Percentiles rank a stretch among this genome's conserved stretches.
phyloP scores from a whole-genome alignment of 2,888 invertebrate genomes.

The Marasmarcha lunaedactyla region DNA sequence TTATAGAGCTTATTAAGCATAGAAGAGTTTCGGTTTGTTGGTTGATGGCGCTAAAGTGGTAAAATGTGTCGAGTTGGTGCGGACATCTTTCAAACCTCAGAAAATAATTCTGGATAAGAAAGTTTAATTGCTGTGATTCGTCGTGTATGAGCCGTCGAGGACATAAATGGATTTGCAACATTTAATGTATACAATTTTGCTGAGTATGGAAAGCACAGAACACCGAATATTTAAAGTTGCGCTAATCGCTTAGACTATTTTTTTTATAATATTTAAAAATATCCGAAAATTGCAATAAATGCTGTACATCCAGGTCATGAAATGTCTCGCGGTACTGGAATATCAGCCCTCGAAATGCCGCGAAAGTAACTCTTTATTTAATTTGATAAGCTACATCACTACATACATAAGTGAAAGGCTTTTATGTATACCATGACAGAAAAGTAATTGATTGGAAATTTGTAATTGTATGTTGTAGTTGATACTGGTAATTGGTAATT shows the following conservation, averaged over 20 bases:
- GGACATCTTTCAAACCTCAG: constrained; percentile 53
- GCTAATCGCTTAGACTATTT: constrained; percentile 44
- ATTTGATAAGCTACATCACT: constrained; percentile 73
- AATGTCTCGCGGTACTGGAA: constrained; percentile 64
- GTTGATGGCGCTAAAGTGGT: constrained; percentile 79
- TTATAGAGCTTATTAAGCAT: constrained; percentile 41
- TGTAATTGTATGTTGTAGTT: too few species aligned
- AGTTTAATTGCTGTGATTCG: constrained; percentile 43
- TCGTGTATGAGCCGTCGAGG: constrained; percentile 46
- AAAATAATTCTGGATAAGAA: constrained; percentile 41
- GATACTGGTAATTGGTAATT: too few species aligned
- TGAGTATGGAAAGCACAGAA: constrained; percentile 50
- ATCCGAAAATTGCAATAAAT: constrained; percentile 47
- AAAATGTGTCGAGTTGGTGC: constrained; percentile 72
- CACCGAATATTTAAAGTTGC: constrained; percentile 55
- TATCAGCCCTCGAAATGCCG: constrained; percentile 68
- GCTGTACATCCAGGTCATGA: constrained; percentile 52
- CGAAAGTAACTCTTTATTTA: constrained; percentile 69
- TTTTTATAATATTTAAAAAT: constrained; percentile 45
- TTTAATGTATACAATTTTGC: constrained; percentile 48
- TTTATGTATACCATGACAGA: constrained; percentile 74
- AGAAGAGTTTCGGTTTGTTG: constrained; percentile 71
- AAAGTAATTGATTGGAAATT: constrained; percentile 73
- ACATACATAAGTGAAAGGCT: constrained; percentile 72
- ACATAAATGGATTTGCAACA: constrained; percentile 46